These are phyloP conservation scores for Osmoderma eremita DNA, from an alignment of 2,888 invertebrate genomes.

Conservation along the genomic window DNA sequence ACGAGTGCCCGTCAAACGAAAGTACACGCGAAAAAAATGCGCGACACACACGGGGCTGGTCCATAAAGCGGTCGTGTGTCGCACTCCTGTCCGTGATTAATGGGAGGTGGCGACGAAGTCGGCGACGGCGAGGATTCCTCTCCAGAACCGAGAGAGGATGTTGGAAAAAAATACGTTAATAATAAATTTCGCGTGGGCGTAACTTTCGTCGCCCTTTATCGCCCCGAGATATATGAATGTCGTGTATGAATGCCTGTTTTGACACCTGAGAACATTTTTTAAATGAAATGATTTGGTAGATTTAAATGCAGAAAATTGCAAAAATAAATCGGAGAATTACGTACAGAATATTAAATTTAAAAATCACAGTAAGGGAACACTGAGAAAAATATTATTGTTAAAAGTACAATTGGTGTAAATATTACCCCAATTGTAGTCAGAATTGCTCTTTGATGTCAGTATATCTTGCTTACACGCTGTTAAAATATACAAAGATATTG, in stretches of 20 bases:
- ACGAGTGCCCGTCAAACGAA: conserved; percentile 23
- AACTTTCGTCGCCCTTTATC: conserved; percentile 25
- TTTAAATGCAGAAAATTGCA: no score
- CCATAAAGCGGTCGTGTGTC: conserved; percentile 17
- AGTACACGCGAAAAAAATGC: conserved; percentile 32
- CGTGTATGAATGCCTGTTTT: not conserved
- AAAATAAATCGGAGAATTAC: no score
- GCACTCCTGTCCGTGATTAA: conserved; percentile 24
- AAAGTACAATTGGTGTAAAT: no score
- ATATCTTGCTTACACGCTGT: no score
- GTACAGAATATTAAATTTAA: no score
- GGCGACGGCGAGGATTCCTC: conserved; percentile 7
- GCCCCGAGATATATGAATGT: conserved; percentile 2
- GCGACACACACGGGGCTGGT: conserved; percentile 19
- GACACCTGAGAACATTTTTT: no score
- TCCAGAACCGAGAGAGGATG: not conserved
- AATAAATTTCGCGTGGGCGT: conserved; percentile 27
- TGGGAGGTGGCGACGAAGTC: conserved; percentile 21
- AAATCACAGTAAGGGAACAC: no score
- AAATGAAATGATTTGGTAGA: no score
- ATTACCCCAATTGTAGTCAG: no score
- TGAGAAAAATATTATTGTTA: no score
- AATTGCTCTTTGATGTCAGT: no score
- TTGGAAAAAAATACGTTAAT: not conserved
- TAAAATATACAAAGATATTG: no score